These are phyloP conservation scores for Enteromius mattozi DNA, from an alignment of 2,797 vertebrate species.

Conservation along the genomic window DNA sequence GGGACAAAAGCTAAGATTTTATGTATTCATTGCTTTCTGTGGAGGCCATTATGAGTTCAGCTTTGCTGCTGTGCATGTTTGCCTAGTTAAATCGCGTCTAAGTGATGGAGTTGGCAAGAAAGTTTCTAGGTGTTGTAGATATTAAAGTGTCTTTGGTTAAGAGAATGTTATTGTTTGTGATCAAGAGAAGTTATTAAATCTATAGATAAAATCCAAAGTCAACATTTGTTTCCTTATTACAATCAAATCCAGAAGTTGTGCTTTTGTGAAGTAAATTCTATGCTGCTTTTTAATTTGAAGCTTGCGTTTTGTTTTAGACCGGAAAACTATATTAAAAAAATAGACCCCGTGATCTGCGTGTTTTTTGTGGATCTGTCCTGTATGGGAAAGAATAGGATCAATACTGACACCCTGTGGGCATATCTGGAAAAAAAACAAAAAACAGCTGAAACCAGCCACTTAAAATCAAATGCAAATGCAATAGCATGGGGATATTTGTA, in stretches of 20 bases:
- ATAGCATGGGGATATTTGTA: too few species aligned
- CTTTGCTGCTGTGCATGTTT: slow-evolving; percentile 31
- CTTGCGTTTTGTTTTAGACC: not conserved
- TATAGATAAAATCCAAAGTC: not conserved
- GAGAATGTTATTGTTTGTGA: not conserved
- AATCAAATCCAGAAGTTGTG: not conserved
- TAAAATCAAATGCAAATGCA: not conserved
- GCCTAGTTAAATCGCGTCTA: not conserved
- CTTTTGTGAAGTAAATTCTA: not conserved
- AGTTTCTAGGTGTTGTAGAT: slow-evolving; percentile 13
- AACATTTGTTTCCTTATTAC: not conserved
- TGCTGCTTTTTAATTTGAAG: not conserved
- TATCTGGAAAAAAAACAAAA: not conserved
- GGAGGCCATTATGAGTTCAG: not conserved
- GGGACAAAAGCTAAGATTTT: not conserved
- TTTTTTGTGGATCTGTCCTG: not conserved
- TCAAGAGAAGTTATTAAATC: not conserved
- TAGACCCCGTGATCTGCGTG: not conserved
- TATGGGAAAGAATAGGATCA: not conserved
- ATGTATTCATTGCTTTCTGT: not conserved
- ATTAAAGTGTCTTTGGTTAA: slow-evolving; percentile 16
- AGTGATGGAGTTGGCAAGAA: not conserved
- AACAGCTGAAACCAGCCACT: not conserved
- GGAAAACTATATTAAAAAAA: not conserved
- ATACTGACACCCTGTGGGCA: slow-evolving; percentile 14